Base-by-base conservation (phyloP, 2,113 vertebrate species). In the Heterotis niloticus region DNA sequence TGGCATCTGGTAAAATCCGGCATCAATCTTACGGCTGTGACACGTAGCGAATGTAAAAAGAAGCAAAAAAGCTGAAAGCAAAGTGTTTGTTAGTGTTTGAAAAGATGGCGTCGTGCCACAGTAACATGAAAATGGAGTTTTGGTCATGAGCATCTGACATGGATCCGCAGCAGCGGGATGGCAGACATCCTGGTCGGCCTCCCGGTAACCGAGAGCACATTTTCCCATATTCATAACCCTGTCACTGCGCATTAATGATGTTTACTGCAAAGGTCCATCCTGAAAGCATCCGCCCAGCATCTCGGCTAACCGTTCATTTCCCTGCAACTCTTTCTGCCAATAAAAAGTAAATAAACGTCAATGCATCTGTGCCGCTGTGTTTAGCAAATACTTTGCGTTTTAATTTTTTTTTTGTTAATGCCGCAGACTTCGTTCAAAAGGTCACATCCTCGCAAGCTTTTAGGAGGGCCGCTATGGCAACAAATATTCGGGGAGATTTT, bases 71-170 rank as follows among this genome's bases (percentile, higher is more conserved):
- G 72, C 79, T 75, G 23, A 65, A n/a, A 79, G 82, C 79, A 80
- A 81, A 1, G 12, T 79, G 86, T 84, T 89, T 88, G 89, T 82
- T 90, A 84, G 85, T 85, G 83, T 86, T 90, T 79, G 57, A 84
- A 82, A 75, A 83, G 23, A 87, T 84, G 88, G 88, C 87, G 75
- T 73, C 0, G 28, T 82, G 90, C 89, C 90, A 87, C 80, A 81
- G 29, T 57, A 66, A 68, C 12, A 90, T 88, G 67, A 88, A 80
- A 84, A 81, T 18, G 0, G 86, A 10, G 16, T 79, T 87, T 84
- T 88, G 84, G 87, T 90, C 88, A 88, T 89, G 86, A 90, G 87
- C 92, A 88, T 88, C 85, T 90, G 90, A 89, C 89, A 83, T 62
- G 80, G 84, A 71, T 88, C 85, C 86, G 83, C 79, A 79, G 75